Evolutionary conservation across 2,797 vertebrate genomes (phyloP).

Genomic region (Vespertilio murinus): DNA sequence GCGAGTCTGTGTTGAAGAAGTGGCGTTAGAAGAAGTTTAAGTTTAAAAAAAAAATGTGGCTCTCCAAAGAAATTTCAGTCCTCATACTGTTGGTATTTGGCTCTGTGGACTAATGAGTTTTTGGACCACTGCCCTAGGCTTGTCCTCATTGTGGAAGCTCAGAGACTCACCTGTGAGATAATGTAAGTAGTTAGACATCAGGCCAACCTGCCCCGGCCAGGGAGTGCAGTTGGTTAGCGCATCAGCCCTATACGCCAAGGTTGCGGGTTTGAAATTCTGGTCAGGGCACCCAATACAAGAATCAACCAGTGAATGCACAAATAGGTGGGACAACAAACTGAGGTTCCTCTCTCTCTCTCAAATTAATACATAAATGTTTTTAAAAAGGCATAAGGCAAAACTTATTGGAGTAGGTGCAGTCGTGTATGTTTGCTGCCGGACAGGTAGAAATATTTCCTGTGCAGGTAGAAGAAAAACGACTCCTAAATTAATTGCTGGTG

Average conservation of each 20-base stretch:
- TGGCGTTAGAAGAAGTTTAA: no score
- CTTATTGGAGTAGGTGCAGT: background rate
- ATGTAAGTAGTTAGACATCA: background rate
- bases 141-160: background rate
- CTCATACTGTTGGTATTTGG: no score
- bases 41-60: no score
- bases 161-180: background rate
- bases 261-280: background rate
- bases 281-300: background rate
- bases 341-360: background rate
- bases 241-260: accelerated
- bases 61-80: no score
- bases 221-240: background rate
- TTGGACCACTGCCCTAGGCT: background rate
- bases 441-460: background rate
- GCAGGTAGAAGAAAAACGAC: background rate
- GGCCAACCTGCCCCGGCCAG: background rate
- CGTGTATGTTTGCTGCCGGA: background rate
- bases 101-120: no score
- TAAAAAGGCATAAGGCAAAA: background rate
- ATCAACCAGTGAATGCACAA: background rate
- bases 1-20: no score
- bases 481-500: background rate
- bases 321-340: background rate
- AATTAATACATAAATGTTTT: background rate